These are phyloP conservation scores for Oncorhynchus nerka DNA, from an alignment of 2,113 vertebrate genomes.

Conservation along the genomic window DNA sequence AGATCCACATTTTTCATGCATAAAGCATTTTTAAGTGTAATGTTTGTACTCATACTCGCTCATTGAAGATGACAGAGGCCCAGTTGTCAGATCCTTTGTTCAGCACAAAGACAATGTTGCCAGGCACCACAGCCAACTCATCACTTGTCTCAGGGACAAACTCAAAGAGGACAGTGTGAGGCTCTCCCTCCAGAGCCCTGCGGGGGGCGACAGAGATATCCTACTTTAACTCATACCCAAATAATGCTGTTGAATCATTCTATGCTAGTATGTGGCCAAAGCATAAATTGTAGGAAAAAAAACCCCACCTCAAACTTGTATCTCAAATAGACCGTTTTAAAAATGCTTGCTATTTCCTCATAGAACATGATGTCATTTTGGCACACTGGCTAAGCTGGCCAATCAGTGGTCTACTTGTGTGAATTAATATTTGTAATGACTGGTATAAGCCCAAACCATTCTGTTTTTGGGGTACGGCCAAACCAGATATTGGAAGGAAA, in stretches of 20 bases:
- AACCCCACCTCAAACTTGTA: too few species aligned
- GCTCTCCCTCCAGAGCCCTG: constrained; percentile 87
- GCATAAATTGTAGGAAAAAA: background rate
- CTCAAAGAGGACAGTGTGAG: constrained; percentile 86
- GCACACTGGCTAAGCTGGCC: too few species aligned
- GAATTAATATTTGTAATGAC: too few species aligned
- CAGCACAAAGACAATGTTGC: constrained; percentile 94
- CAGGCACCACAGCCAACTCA: constrained; percentile 88
- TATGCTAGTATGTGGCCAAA: background rate
- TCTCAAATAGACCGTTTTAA: too few species aligned
- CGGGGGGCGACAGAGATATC: background rate
- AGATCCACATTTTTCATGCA: background rate
- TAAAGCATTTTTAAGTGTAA: background rate
- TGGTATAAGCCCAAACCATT: too few species aligned
- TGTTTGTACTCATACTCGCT: constrained; percentile 74
- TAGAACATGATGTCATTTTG: too few species aligned
- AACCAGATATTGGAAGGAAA: too few species aligned
- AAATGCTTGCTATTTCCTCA: too few species aligned
- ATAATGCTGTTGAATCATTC: too few species aligned
- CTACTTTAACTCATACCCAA: background rate
- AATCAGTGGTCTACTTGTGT: too few species aligned
- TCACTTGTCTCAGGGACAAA: constrained; percentile 86
- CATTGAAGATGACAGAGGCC: constrained; percentile 94
- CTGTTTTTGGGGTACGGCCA: too few species aligned
- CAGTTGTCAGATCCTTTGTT: constrained; percentile 90